Base-by-base conservation (phyloP, 2,797 vertebrate species). In the Danio tinwini region DNA sequence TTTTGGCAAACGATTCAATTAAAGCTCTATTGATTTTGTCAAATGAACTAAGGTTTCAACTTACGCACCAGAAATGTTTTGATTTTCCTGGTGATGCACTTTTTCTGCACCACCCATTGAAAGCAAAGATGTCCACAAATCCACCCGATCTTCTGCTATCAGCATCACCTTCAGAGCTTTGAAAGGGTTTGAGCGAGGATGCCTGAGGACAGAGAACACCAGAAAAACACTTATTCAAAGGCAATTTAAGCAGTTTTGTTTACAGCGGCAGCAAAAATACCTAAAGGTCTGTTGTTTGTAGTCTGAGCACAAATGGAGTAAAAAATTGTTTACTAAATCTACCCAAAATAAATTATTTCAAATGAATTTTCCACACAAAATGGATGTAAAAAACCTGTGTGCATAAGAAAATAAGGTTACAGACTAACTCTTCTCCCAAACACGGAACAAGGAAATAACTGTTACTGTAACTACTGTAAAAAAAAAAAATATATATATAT, bases 71-170 rank as follows among this genome's bases (percentile, higher is more conserved):
- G 95, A 93, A 87, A 90, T 87, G 47, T 94, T 93, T 69, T 92
- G 86, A 49, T 93, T 92, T 12, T 92, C 88, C 80, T 93, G 90
- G 75, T 96, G 96, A 83, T 95, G 93, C 71, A 96, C 93, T 0
- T 94, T 94, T 16, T 92, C 90, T 7, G 95, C 96, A 72, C 96
- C 97, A 0, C 96, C 96, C 19, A 93, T 93, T 83, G 93, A 95
- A 29, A 97, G 92, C 47, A 99, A 92, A 90, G 98, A 94, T 0
- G 93, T 93, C 97, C 96, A 98, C 21, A 98, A 90, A 84, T 98
- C 94, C 82, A 93, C 88, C 39, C 95, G 93, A 83, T 96, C 92
- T 80, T 96, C 93, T 6, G 96, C 96, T 68, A 96, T 93, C 85
- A 99, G 87, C 29, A 99, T 94, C 71, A 97, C 91, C 83, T 94